These are phyloP conservation scores for Mactra quadrangularis DNA, from an alignment of 1,140 invertebrate species.

Conservation along the genomic window DNA sequence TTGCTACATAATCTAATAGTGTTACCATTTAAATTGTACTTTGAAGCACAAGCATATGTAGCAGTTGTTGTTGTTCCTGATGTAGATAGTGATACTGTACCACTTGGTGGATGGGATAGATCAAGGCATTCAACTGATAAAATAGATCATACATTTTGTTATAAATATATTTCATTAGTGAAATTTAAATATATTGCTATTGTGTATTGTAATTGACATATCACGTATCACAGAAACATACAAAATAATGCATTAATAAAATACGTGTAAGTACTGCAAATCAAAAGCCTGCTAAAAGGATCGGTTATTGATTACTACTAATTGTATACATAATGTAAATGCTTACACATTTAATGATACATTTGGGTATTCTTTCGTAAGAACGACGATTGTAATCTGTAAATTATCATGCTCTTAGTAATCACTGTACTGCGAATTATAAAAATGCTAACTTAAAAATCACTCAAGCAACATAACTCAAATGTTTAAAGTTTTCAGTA, in stretches of 20 bases:
- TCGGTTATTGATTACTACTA: too few species aligned
- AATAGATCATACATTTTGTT: slow-evolving; percentile 1
- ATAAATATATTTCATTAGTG: neutral
- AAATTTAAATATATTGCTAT: neutral
- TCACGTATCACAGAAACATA: neutral
- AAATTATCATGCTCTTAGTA: too few species aligned
- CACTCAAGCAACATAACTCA: too few species aligned
- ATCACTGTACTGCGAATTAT: too few species aligned
- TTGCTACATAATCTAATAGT: slow-evolving; percentile 44
- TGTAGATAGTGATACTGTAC: slow-evolving; percentile 24
- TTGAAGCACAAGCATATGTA: slow-evolving; percentile 39
- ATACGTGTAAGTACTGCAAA: neutral
- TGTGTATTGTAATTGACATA: neutral
- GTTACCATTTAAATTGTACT: slow-evolving; percentile 45
- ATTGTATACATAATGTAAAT: too few species aligned
- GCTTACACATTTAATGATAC: too few species aligned
- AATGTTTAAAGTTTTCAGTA: too few species aligned
- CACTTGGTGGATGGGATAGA: slow-evolving; percentile 31
- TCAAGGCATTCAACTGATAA: slow-evolving; percentile 15
- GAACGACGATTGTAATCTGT: too few species aligned
- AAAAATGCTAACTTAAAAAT: too few species aligned
- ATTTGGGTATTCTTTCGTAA: too few species aligned
- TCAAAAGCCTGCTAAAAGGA: neutral
- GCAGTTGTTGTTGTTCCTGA: slow-evolving; percentile 49
- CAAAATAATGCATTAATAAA: neutral